These are phyloP conservation scores for Caenorhabditis angaria DNA, from an alignment of 2,888 invertebrate genomes.

Conservation along the genomic window DNA sequence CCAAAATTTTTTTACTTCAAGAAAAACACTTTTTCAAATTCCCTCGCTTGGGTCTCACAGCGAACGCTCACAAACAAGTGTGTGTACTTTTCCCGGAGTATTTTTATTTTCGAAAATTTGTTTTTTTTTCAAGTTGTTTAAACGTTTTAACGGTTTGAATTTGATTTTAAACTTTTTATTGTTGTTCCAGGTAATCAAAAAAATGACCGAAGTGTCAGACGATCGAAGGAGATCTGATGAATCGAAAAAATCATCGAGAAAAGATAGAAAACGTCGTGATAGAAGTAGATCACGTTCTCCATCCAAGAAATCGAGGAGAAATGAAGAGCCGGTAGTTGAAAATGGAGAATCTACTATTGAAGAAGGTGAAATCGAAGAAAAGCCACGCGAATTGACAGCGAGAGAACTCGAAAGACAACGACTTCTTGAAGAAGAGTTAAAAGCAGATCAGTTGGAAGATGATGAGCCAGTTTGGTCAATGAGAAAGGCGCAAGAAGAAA, in stretches of 20 bases:
- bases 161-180: neutral
- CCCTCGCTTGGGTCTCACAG: neutral
- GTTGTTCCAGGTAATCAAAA: neutral
- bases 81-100: conserved; percentile 5
- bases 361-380: conserved; percentile 27
- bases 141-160: neutral
- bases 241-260: conserved; percentile 2
- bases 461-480: conserved; percentile 67
- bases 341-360: neutral
- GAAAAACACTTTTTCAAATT: neutral
- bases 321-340: conserved; percentile 28
- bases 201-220: neutral
- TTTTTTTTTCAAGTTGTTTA: neutral
- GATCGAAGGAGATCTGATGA: neutral
- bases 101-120: neutral
- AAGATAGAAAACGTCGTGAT: neutral
- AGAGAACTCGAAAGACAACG: conserved; percentile 52
- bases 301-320: conserved; percentile 11
- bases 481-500: conserved; percentile 64
- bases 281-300: neutral
- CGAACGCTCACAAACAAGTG: neutral
- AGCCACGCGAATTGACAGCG: conserved; percentile 32
- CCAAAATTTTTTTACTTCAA: neutral
- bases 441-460: conserved; percentile 36
- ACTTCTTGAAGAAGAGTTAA: conserved; percentile 47